A percentile compares a stretch with the other conserved stretches of the same genome.
These are phyloP conservation scores for Bufo gargarizans DNA, from an alignment of 2,113 vertebrate genomes.

Conservation along the genomic window DNA sequence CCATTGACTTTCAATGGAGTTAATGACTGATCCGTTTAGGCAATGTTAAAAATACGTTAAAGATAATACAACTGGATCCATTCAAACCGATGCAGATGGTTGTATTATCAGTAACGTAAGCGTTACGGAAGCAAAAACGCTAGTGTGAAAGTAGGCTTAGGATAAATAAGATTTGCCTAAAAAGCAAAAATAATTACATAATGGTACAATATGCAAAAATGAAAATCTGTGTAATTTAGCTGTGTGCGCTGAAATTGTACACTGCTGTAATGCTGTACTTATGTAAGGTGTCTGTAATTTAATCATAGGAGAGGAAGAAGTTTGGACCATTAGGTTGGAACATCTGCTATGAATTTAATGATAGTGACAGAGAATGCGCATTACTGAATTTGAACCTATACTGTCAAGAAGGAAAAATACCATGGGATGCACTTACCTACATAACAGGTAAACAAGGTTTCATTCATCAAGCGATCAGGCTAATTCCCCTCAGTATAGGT, in stretches of 20 bases:
- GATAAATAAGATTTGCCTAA: too few species aligned
- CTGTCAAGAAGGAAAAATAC: conserved; percentile 74
- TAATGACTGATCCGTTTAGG: too few species aligned
- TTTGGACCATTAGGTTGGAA: conserved; percentile 84
- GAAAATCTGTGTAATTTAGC: too few species aligned
- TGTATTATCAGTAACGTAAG: too few species aligned
- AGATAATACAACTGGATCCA: too few species aligned
- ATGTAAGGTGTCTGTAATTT: not conserved
- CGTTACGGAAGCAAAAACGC: too few species aligned
- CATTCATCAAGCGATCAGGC: too few species aligned
- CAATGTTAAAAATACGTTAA: too few species aligned
- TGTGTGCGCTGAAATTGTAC: not conserved
- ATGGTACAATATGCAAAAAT: not conserved
- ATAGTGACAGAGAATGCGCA: conserved; percentile 82
- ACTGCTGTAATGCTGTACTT: not conserved
- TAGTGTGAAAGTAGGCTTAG: too few species aligned
- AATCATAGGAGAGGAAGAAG: conserved; percentile 79
- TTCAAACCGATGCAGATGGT: too few species aligned
- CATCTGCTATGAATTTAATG: conserved; percentile 83
- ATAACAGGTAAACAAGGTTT: conserved; percentile 69
- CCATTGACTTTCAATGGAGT: too few species aligned
- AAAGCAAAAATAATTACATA: not conserved
- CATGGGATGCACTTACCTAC: conserved; percentile 77
- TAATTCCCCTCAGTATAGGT: too few species aligned
- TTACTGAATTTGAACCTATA: conserved; percentile 81